Base-by-base conservation (phyloP, 2,113 vertebrate species). In the Nothocercus julius region DNA sequence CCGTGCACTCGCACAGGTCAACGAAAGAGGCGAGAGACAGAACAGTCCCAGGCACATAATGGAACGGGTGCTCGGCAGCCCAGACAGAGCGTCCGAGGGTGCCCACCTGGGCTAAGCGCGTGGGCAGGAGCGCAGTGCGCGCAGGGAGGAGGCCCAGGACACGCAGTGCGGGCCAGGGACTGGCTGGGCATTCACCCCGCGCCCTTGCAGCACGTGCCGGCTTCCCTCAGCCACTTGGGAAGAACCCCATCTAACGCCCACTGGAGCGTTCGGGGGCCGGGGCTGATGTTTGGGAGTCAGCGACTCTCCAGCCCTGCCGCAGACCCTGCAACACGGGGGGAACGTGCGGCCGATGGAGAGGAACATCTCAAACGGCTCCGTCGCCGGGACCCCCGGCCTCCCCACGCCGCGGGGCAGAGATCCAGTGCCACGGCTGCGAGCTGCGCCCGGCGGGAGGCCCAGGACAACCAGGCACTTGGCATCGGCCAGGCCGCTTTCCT, bases 21-120 rank as follows among this genome's bases (percentile, higher is more conserved):
- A 90, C 80, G 87, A 90, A 91, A 84, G 95, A 97, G 88, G 82
- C 86, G 51, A 85, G 87, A 96, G 88, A 94, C 92, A 92, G 90
- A 96, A 93, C 83, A 90, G 69, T 94, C 92, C 92, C 93, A 73
- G 79, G 88, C 36, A 75, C 90, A 84, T 92, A 95, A 94, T 79
- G 88, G 89, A 97, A 62, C 40, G 77, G 92, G 20, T 14, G 44
- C 20, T 76, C 85, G 53, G 92, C 19, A 79, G 86, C 74, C 81
- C 66, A 83, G 45, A 61, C 17, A 12, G 88, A 49, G 66, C 24
- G 30, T 51, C 42, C 16, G 2, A n/a, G 36, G 66, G 73, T 0
- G 5, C 28, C 85, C 75, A 76, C 79, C 64, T 53, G 68, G 58
- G 81, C 38, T 51, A 59, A 40, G 16, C 0, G 0, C 40, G 54